Conservation (phyloP, 2,888 invertebrate genomes). For the Agrotis clavis region DNA sequence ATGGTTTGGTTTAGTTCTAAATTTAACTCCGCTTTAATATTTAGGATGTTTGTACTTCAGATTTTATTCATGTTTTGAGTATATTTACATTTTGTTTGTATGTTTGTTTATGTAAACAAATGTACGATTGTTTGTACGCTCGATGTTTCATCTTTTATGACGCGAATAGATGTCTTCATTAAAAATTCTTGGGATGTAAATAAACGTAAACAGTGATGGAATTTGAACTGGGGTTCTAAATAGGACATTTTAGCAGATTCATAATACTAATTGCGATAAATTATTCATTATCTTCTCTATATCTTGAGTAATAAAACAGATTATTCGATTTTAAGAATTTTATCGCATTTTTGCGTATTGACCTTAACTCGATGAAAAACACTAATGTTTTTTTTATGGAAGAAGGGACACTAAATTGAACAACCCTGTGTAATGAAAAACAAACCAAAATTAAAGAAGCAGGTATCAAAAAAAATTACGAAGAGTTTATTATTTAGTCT, state of each 20-base stretch:
- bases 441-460: too few relatives aligned
- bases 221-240: background rate
- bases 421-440: too few relatives aligned
- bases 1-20: constrained; percentile 45
- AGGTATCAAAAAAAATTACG: too few relatives aligned
- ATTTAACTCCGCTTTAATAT: constrained; percentile 46
- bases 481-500: too few relatives aligned
- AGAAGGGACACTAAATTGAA: background rate
- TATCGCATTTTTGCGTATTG: too few relatives aligned
- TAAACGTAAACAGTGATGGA: background rate
- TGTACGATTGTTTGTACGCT: background rate
- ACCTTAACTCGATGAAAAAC: too few relatives aligned
- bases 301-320: background rate
- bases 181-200: background rate
- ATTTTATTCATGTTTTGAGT: constrained; percentile 39
- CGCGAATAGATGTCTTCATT: constrained; percentile 12
- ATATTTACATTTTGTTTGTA: constrained; percentile 38
- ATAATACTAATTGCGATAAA: too few relatives aligned
- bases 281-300: too few relatives aligned
- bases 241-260: too few relatives aligned
- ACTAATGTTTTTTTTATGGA: too few relatives aligned
- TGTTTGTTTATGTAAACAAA: constrained; percentile 18
- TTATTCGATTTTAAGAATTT: background rate
- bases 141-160: constrained; percentile 26
- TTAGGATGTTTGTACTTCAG: constrained; percentile 40